Evolutionary conservation across 2,888 invertebrate species (phyloP).

Genomic region (Cynaeus angustus): DNA sequence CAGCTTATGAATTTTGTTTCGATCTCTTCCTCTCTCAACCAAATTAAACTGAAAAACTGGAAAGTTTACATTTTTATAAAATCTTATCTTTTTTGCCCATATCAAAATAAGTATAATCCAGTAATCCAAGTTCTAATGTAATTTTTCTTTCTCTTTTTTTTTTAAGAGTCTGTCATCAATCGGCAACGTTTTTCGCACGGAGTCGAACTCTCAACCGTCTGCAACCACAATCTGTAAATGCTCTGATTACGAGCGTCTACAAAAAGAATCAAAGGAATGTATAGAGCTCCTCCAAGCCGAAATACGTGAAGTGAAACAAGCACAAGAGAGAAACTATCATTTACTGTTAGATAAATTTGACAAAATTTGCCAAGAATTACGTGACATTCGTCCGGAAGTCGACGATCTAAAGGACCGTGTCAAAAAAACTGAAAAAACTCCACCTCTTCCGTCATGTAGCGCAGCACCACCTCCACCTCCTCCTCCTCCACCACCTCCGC

Average conservation of each 20-base stretch:
- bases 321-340: constrained; percentile 48
- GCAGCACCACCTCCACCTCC: constrained; percentile 58
- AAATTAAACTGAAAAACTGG: too few relatives aligned
- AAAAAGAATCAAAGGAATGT: constrained; percentile 13
- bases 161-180: constrained; percentile 13
- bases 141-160: too few relatives aligned
- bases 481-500: constrained; percentile 62
- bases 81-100: too few relatives aligned
- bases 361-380: constrained; percentile 34
- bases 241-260: not conserved
- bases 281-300: constrained; percentile 52
- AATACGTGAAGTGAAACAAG: constrained; percentile 52
- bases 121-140: too few relatives aligned
- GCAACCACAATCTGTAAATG: too few relatives aligned
- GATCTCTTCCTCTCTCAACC: too few relatives aligned
- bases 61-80: too few relatives aligned
- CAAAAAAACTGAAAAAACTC: not conserved
- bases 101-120: too few relatives aligned
- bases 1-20: too few relatives aligned
- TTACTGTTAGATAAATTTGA: constrained; percentile 28
- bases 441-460: constrained; percentile 50
- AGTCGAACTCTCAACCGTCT: not conserved
- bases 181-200: not conserved
- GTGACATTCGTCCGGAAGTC: constrained; percentile 54
- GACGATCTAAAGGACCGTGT: constrained; percentile 54